A percentile compares a stretch with the other conserved stretches of the same genome.
These are phyloP conservation scores for Lasioglossum vierecki DNA, from an alignment of 2,888 invertebrate genomes.

Conservation along the genomic window DNA sequence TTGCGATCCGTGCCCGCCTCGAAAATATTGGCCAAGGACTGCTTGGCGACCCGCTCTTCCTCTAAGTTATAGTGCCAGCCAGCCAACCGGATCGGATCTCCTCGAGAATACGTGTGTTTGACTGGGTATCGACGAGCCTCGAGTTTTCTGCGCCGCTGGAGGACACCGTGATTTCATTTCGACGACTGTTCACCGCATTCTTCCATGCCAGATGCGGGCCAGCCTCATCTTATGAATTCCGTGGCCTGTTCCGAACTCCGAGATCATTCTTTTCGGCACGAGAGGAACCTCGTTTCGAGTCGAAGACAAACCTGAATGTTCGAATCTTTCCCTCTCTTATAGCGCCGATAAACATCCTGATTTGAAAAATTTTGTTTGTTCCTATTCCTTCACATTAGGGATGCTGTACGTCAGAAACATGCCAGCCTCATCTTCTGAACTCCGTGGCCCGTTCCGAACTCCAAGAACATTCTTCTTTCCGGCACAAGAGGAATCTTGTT, in stretches of 20 bases:
- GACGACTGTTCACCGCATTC: conserved; percentile 42
- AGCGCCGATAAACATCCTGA: background rate
- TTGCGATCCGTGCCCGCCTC: background rate
- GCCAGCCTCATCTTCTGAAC: no score
- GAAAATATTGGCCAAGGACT: conserved; percentile 35
- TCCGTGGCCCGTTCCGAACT: no score
- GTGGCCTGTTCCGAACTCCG: conserved; percentile 53
- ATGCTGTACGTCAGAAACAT: no score
- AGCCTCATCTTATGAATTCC: conserved; percentile 39
- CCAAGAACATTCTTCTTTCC: no score
- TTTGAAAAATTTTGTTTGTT: no score
- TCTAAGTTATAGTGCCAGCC: conserved; percentile 21
- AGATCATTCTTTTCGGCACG: conserved; percentile 36
- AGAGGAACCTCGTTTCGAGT: background rate
- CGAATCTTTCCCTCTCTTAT: background rate
- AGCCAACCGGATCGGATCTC: conserved; percentile 6
- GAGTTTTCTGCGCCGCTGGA: conserved; percentile 49
- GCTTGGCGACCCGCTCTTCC: background rate
- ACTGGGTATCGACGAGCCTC: conserved; percentile 5
- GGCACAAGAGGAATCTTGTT: no score
- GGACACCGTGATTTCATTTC: conserved; percentile 35
- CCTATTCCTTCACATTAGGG: no score
- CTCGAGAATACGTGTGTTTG: conserved; percentile 24
- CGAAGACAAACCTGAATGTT: background rate
- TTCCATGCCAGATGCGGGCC: conserved; percentile 12